Base-by-base conservation (phyloP, 2,113 vertebrate genomes). In the Pseudorhombus dupliciocellatus region DNA sequence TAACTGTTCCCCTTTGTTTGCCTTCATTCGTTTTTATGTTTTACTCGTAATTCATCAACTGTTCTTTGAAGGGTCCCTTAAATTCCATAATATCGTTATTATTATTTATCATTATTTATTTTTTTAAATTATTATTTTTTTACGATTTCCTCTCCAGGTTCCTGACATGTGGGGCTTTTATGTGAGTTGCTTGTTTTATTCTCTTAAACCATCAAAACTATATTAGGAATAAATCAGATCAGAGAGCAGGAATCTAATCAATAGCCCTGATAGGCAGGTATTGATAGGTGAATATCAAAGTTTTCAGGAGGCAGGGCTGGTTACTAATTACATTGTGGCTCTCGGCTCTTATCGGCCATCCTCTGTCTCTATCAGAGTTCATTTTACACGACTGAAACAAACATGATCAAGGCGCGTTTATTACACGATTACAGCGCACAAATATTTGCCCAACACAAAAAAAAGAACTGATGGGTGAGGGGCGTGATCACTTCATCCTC, bases 391-490 rank as follows among this genome's bases (percentile, higher is more conserved):
- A 78, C 71, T 80, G 80, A 75, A 79, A 80, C 81, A 90, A 83
- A 87, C 86, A 75, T 92, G 91, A 91, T 91, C 87, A 93, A 92
- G 84, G 84, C 70, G 25, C 12, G 30, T 90, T 91, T 90, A 91
- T 82, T 86, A 64, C 86, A 57, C 55, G 73, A 86, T 87, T 81
- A 81, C 75, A 0, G 26, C 37, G 21, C 26, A 53, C 84, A 87
- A 90, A 87, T 88, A 87, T 90, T 91, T 89, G 34, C 68, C 25
- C 25, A 5, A 66, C 10, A 34, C 70, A 50, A 5, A 54, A 37
- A 60, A 18, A 61, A 44, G n/a, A 56, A 5, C 69, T 50, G 81
- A 80, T 80, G 69, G 51, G 18, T 18, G 84, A 63, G 71, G 46
- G 28, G 16, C 0, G 28, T 37, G 80, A 84, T 79, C 70, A 67